These are phyloP conservation scores for Remorina albescens DNA, from an alignment of 2,797 vertebrate genomes.

Conservation along the genomic window DNA sequence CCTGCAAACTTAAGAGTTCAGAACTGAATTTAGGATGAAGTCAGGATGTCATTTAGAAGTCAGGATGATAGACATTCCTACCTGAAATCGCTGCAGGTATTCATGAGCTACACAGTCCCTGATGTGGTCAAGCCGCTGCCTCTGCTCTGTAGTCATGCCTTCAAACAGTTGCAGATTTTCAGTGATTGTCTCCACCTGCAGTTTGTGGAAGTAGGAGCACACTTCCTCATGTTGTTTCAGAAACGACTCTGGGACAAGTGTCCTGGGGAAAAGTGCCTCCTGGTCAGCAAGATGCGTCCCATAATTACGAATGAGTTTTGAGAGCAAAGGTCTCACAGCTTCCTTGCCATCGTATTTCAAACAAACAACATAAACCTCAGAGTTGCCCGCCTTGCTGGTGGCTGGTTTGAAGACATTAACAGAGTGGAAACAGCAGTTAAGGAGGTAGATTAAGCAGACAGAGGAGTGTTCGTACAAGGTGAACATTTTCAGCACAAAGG, in stretches of 20 bases:
- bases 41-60: too few relatives aligned
- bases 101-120: conserved; percentile 87
- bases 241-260: conserved; percentile 87
- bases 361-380: conserved; percentile 94
- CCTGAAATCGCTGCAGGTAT: conserved; percentile 87
- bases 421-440: conserved; percentile 90
- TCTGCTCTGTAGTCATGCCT: conserved; percentile 78
- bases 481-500: conserved; percentile 97
- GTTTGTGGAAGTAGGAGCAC: conserved; percentile 89
- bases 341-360: conserved; percentile 87
- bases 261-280: conserved; percentile 88
- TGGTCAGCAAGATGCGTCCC: conserved; percentile 83
- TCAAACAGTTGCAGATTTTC: conserved; percentile 92
- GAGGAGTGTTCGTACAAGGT: conserved; percentile 96
- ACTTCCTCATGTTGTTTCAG: conserved; percentile 88
- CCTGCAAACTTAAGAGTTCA: not conserved
- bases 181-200: conserved; percentile 90
- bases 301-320: conserved; percentile 91
- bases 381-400: conserved; percentile 97
- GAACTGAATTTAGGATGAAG: not conserved
- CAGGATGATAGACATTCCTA: conserved; percentile 36
- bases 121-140: conserved; percentile 82
- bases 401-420: conserved; percentile 94
- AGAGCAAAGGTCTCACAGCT: conserved; percentile 84
- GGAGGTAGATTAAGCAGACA: conserved; percentile 91